Conservation (phyloP, 2,888 invertebrate species). For the Cataglyphis altisquamis region DNA sequence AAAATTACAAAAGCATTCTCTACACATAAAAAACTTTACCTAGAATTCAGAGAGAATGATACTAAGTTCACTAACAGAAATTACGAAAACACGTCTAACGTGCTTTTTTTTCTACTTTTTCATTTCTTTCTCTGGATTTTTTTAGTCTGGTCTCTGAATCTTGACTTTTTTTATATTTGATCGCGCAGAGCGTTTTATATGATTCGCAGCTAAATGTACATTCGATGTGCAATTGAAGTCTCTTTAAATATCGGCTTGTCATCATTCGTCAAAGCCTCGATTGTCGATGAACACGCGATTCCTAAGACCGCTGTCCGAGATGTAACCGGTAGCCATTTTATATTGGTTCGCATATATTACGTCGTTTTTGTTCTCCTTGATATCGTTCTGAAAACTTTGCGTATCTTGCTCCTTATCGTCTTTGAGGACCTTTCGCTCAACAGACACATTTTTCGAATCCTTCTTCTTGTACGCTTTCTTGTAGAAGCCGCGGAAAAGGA, state of each 20-base stretch:
- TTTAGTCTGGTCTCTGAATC: not conserved
- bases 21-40: not conserved
- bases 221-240: not conserved
- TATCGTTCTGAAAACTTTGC: conserved; percentile 73
- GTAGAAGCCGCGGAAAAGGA: conserved; percentile 97
- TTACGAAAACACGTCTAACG: not conserved
- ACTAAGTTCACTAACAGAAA: not conserved
- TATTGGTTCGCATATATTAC: conserved; percentile 85
- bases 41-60: not conserved
- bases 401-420: not conserved
- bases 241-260: not conserved
- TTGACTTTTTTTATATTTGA: not conserved
- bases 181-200: not conserved
- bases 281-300: conserved; percentile 87
- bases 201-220: not conserved
- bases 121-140: not conserved
- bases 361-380: conserved; percentile 80
- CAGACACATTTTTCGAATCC: conserved; percentile 54
- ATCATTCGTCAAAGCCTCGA: conserved; percentile 63
- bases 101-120: not conserved
- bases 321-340: conserved; percentile 87
- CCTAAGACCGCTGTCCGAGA: conserved; percentile 86
- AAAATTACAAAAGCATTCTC: conserved; percentile 37
- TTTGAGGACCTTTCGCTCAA: conserved; percentile 23
- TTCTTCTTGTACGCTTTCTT: conserved; percentile 90